Conservation (phyloP, 1,140 invertebrate species). For the Tetragnatha versicolor region DNA sequence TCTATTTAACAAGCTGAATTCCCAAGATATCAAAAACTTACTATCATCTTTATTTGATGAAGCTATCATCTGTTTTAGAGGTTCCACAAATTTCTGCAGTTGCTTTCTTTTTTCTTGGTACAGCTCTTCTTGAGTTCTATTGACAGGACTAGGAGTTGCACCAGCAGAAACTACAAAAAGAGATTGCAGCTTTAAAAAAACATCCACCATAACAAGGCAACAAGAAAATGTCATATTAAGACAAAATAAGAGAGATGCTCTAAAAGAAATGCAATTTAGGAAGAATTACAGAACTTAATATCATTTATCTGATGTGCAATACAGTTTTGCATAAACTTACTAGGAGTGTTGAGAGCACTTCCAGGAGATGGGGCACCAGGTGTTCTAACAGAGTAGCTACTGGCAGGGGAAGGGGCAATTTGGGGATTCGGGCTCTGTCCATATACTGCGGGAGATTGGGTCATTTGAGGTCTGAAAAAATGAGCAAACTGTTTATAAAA, state of each 20-base stretch:
- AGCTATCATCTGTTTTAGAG: slow-evolving; percentile 84
- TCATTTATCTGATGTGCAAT: no score
- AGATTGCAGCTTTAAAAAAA: no score
- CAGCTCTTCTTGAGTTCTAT: slow-evolving; percentile 73
- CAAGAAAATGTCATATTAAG: no score
- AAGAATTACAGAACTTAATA: no score
- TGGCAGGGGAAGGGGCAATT: slow-evolving; percentile 57
- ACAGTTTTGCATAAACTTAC: no score
- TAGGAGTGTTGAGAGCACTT: slow-evolving; percentile 62
- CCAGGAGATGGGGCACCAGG: slow-evolving; percentile 66
- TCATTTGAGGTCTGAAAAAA: slow-evolving; percentile 68
- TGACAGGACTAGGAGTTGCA: slow-evolving; percentile 63
- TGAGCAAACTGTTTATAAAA: background rate
- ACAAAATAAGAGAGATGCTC: no score
- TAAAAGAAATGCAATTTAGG: no score
- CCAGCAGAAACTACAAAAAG: slow-evolving; percentile 57
- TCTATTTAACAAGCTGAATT: background rate
- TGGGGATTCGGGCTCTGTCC: slow-evolving; percentile 57
- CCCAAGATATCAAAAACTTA: slow-evolving; percentile 34
- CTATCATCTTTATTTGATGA: slow-evolving; percentile 80
- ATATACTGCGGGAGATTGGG: slow-evolving; percentile 71
- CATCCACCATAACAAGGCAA: no score
- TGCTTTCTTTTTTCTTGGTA: slow-evolving; percentile 92
- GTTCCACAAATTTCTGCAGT: slow-evolving; percentile 91
- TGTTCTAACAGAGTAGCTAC: slow-evolving; percentile 63